Conservation (phyloP, 2,113 vertebrate species). For the Laticauda laticaudata region DNA sequence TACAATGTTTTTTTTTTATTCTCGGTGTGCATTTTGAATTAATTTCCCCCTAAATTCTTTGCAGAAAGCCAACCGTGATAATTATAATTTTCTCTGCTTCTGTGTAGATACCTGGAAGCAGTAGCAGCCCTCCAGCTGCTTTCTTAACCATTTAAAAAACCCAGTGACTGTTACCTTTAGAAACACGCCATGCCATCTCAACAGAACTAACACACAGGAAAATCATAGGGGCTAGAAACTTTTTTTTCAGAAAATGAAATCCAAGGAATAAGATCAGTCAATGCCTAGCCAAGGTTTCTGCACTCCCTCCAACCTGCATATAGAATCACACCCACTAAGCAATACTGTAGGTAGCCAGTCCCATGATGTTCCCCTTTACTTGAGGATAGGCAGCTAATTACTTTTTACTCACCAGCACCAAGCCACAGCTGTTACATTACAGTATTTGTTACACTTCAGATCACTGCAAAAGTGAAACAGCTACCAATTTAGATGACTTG, state of each 20-base stretch:
- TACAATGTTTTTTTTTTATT: background rate
- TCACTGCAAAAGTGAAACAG: background rate
- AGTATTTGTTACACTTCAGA: slow-evolving; percentile 34
- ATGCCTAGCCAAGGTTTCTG: background rate
- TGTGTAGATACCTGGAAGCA: background rate
- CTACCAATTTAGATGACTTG: slow-evolving; percentile 10
- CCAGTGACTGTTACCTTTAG: background rate
- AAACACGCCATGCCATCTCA: background rate
- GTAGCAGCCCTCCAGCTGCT: background rate
- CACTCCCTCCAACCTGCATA: background rate
- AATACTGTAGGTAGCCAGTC: background rate
- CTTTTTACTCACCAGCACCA: slow-evolving; percentile 23
- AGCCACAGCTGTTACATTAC: slow-evolving; percentile 29
- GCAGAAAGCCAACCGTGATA: background rate
- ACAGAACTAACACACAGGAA: background rate
- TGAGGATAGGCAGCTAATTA: slow-evolving; percentile 17
- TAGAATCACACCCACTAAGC: background rate
- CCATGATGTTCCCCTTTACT: background rate
- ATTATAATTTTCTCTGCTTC: background rate
- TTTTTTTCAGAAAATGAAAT: background rate
- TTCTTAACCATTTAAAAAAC: background rate
- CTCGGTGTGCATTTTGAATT: no score
- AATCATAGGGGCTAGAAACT: background rate
- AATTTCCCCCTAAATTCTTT: background rate
- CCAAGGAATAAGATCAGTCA: background rate